Evolutionary conservation across 2,888 invertebrate genomes (phyloP), one percentile per base, ranked within the genome.

Genomic region (Linnaemya vulpina): DNA sequence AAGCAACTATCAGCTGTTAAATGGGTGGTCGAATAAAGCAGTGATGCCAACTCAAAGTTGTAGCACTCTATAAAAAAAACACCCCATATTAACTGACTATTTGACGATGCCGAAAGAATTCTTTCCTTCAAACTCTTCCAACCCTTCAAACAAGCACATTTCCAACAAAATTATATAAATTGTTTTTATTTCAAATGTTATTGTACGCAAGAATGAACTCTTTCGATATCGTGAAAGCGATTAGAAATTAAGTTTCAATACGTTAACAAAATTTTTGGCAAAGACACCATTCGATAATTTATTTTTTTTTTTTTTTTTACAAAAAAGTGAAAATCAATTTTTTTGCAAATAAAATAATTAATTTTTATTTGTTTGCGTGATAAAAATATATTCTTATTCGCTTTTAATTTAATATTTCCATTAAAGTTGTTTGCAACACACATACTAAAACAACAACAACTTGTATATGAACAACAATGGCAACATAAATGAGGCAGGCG

Each of bases 401-500:
- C 51, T 40, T 40, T 51, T 68, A 35, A 58, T 77, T 58, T 38
- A 49, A 35, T 58, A 43, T 35, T 51, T 71, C 22, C 38, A 35
- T 25, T 8, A 67, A 58, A 43, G 30, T 55, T 49, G 73, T 46
- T 63, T 83, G 78, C 55, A 46, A 60, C 38, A 40, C 38, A 74
- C 77, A 58, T 7, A 17, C 35, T 9, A 4, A 35, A 35, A 35
- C 40, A 5, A 17, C 67, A 62, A 74, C 51, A 77, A 73, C 35
- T 46, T 62, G 10, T 53, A 22, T 20, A 35, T 20, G 53, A 49
- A 67, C 76, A 74, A 68, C 58, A 80, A 80, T 75, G 60, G 71
- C 53, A 79, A 60, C 67, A 60, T 65, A 76, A 70, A 76, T 76
- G 65, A 76, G 75, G 80, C 68, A 46, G 60, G 35, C 60, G 84